Base-by-base conservation (phyloP, 2,113 vertebrate genomes). In the Cromileptes altivelis region DNA sequence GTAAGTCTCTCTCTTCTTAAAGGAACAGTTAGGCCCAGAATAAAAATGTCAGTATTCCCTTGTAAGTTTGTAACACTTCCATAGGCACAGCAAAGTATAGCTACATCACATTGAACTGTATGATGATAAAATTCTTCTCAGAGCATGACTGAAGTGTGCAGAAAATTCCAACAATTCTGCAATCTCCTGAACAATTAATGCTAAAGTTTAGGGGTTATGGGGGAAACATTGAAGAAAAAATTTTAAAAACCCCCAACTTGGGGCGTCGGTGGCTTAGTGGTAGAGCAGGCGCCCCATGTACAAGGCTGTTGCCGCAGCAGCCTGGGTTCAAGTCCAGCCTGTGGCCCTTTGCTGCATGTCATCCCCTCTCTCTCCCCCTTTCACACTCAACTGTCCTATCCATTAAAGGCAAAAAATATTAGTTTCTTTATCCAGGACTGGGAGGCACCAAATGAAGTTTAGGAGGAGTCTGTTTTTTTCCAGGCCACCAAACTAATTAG, bases 1-100 rank as follows among this genome's bases (percentile, higher is more conserved):
- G 14, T 40, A n/a, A 56, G n/a, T 63, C 71, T 30, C 72, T 62
- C 17, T 49, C 11, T 27, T 81, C 88, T 89, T 90, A 87, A 91
- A 87, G 86, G 30, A 83, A 76, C 71, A 64, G 57, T 40, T 85
- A 17, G 50, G 18, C 47, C 25, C 47, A 25, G 74, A 80, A 65
- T 69, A 7, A 45, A 47, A 80, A 63, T 15, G n/a, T 19, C 6
- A 69, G 49, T 40, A 30, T 47, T 17, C 6, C n/a, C 33, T 25
- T 37, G 27, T 19, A 40, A 8, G 14, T 25, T 27, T 13, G 7
- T n/a, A 18, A 12, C 7, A 6, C 3, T 15, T 12, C 25, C 40
- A 78, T 60, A 27, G 1, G 6, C 2, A 56, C 18, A 69, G 55
- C 5, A 21, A 69, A 70, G n/a, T 4, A 21, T 15, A 4, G 53